Evolutionary conservation across 2,888 invertebrate species (phyloP).

Genomic region (Drosophila colorata): DNA sequence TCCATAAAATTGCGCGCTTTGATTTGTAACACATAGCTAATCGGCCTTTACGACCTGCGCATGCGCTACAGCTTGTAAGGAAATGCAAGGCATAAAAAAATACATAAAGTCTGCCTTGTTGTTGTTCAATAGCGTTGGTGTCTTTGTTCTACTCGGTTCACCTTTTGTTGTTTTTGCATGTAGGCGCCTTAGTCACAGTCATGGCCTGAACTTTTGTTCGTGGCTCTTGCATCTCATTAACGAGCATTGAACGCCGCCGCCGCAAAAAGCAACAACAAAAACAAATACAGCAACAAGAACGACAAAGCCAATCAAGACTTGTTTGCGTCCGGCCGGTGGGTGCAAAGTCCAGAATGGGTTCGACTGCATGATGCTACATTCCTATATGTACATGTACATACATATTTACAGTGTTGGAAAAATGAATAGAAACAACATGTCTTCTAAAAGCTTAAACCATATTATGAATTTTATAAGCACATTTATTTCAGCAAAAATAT

Average conservation of each 20-base stretch:
- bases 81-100: conserved; percentile 2
- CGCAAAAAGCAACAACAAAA: conserved; percentile 18
- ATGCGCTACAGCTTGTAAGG: conserved; percentile 49
- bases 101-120: conserved; percentile 19
- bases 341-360: conserved; percentile 77
- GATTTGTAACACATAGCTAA: conserved; percentile 34
- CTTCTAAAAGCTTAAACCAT: neutral
- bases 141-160: conserved; percentile 29
- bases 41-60: conserved; percentile 35
- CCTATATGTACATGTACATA: neutral
- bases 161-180: conserved; percentile 31
- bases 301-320: conserved; percentile 73
- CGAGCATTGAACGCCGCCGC: conserved; percentile 59
- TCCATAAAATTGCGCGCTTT: conserved; percentile 61
- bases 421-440: neutral
- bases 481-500: too few relatives aligned
- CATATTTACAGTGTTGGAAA: neutral
- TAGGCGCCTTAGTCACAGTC: conserved; percentile 49
- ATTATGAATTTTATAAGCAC: neutral
- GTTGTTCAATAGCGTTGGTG: conserved; percentile 17
- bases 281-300: conserved; percentile 28
- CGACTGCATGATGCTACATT: conserved; percentile 39
- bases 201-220: conserved; percentile 49
- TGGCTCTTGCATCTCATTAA: conserved; percentile 71
- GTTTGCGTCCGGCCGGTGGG: conserved; percentile 64